Evolutionary conservation across 2,888 invertebrate species (phyloP), one percentile per base, ranked within the genome.

Genomic region (Petrophora chlorosata): DNA sequence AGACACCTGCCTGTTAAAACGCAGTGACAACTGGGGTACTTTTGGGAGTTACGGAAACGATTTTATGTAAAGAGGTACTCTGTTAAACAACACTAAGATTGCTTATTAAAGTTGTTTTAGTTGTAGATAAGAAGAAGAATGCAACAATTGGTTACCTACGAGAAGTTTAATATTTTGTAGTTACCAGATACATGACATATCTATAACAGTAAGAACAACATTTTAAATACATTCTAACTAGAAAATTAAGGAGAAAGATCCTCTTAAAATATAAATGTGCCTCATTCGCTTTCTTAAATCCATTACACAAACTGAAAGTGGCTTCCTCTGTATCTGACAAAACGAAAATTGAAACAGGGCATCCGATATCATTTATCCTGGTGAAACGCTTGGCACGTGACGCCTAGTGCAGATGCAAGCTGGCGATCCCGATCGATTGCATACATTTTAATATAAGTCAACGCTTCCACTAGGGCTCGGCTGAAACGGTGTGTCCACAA

Each of bases 391-490:
- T 59, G 62, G 67, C 61, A 70, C 74, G 73, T 74, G 70, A 70
- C 70, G 56, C 57, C 46, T 56, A 56, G 57, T 65, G 67, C 68
- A 67, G 61, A 60, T 71, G 76, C 76, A 77, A 73, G 73, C 76
- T 68, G 76, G 57, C 74, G 70, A 67, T 66, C 59, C 53, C 59
- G 69, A 78, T 79, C 73, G 77, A 82, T 80, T 75, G 74, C 79
- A 80, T 80, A 79, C 71, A 79, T 77, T 81, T 82, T 79, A 78
- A 80, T 79, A 80, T 75, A 69, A 69, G 61, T 63, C 59, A 54
- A 57, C 52, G 54, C 45, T 47, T 40, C 54, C 53, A 40, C 45
- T 19, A 30, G 15, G 43, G 36, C 36, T 35, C 44, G 30, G 4
- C n/a, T 25, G 29, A 48, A 56, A 51, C 43, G 34, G 49, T 10